Conservation (phyloP, 2,888 invertebrate species). For the Sisyra terminalis region DNA sequence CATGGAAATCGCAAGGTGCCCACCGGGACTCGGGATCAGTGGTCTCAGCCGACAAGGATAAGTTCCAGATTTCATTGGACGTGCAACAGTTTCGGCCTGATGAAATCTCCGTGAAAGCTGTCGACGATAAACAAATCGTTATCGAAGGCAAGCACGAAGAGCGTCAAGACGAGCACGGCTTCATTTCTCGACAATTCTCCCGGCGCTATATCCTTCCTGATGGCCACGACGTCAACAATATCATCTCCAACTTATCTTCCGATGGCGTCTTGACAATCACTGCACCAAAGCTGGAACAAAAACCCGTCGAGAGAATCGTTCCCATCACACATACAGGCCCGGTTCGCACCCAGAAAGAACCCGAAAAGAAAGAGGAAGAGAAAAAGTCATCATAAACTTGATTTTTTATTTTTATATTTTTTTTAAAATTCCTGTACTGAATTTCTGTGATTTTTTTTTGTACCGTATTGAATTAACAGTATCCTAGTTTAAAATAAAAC, state of each 20-base stretch:
- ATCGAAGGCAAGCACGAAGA: constrained; percentile 60
- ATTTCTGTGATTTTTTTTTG: too few relatives aligned
- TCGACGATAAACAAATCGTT: constrained; percentile 39
- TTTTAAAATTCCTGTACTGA: too few relatives aligned
- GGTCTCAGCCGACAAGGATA: constrained; percentile 42
- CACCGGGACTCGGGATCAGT: constrained; percentile 35
- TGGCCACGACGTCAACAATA: constrained; percentile 25
- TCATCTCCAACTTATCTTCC: constrained; percentile 28
- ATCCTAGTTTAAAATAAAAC: too few relatives aligned
- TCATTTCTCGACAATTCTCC: constrained; percentile 53
- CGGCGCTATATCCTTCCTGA: constrained; percentile 33
- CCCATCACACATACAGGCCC: constrained; percentile 15
- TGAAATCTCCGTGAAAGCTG: constrained; percentile 60
- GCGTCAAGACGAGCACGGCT: constrained; percentile 56
- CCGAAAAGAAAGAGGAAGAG: constrained; percentile 22
- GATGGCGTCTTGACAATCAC: constrained; percentile 30
- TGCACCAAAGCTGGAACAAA: constrained; percentile 24
- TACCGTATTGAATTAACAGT: too few relatives aligned
- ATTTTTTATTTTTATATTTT: too few relatives aligned
- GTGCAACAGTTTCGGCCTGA: constrained; percentile 65
- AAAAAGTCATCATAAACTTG: too few relatives aligned
- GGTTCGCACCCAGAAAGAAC: constrained; percentile 36
- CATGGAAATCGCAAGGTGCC: constrained; percentile 30
- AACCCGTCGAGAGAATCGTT: constrained; percentile 12
- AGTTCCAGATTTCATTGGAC: constrained; percentile 55